phyloP scores from a whole-genome alignment of 1,140 invertebrate species.

The Drosophila nannoptera region DNA sequence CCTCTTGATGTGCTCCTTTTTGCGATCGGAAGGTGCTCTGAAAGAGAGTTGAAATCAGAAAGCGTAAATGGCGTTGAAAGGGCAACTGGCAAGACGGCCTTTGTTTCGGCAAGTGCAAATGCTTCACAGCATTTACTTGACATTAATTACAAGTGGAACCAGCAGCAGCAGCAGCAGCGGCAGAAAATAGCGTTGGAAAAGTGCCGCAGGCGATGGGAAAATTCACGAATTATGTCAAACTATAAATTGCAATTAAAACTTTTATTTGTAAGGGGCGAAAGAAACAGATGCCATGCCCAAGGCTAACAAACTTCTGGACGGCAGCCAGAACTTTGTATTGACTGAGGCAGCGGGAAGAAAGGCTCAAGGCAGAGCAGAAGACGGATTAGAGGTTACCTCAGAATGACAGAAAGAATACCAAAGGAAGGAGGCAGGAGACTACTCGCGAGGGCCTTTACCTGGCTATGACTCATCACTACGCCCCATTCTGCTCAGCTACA shows the following conservation, averaged over 20 bases:
- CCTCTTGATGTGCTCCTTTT: constrained; percentile 90
- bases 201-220: constrained; percentile 35
- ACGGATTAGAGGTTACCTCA: not conserved
- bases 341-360: constrained; percentile 27
- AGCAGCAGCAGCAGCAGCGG: not conserved
- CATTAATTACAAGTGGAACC: constrained; percentile 47
- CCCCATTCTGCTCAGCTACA: too few species aligned
- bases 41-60: constrained; percentile 13
- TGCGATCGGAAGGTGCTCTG: constrained; percentile 80
- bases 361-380: constrained; percentile 6
- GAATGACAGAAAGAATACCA: constrained; percentile 3
- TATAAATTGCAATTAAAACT: constrained; percentile 73
- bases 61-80: constrained; percentile 10
- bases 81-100: constrained; percentile 6
- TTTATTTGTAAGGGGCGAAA: constrained; percentile 46
- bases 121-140: constrained; percentile 47
- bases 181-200: constrained; percentile 37
- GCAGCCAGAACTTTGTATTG: constrained; percentile 44
- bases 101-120: not conserved
- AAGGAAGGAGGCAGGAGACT: not conserved
- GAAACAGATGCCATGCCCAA: constrained; percentile 31
- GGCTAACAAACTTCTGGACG: constrained; percentile 54
- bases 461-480: too few species aligned
- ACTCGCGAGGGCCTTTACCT: too few species aligned
- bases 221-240: constrained; percentile 67